Evolutionary conservation across 2,797 vertebrate species (phyloP).

Genomic region (Sternotherus odoratus): DNA sequence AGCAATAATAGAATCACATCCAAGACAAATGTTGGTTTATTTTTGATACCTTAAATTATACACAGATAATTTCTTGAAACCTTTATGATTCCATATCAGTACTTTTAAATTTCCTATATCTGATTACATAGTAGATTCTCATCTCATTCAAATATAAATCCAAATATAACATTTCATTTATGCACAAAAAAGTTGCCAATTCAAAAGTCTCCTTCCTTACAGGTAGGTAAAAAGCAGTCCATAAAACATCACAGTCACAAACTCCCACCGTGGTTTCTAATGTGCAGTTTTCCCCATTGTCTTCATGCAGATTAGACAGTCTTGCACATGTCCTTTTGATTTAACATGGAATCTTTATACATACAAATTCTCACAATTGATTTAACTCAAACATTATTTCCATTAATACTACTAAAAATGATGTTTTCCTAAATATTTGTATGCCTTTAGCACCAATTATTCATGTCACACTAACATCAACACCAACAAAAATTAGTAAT

Average conservation of each 20-base stretch:
- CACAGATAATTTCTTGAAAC: not conserved
- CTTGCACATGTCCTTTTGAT: not conserved
- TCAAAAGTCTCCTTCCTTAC: not conserved
- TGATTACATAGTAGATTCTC: not conserved
- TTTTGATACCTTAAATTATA: not conserved
- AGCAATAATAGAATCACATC: not conserved
- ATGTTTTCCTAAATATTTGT: not conserved
- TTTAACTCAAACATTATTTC: not conserved
- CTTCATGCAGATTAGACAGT: not conserved
- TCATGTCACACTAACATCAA: not conserved
- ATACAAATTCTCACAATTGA: not conserved
- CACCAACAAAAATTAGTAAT: not conserved
- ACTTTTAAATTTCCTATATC: not conserved
- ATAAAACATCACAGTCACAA: not conserved
- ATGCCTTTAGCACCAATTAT: not conserved
- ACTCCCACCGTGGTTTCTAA: not conserved
- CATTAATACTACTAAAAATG: not conserved
- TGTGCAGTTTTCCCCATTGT: not conserved
- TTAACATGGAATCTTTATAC: not conserved
- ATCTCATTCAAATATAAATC: not conserved
- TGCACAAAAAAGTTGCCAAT: not conserved
- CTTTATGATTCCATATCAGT: not conserved
- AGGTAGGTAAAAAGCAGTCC: not conserved
- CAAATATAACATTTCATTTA: not conserved
- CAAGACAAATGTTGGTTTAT: not conserved